These are phyloP conservation scores for Drosophila villosipedis DNA, from an alignment of 2,888 invertebrate genomes.

Conservation along the genomic window DNA sequence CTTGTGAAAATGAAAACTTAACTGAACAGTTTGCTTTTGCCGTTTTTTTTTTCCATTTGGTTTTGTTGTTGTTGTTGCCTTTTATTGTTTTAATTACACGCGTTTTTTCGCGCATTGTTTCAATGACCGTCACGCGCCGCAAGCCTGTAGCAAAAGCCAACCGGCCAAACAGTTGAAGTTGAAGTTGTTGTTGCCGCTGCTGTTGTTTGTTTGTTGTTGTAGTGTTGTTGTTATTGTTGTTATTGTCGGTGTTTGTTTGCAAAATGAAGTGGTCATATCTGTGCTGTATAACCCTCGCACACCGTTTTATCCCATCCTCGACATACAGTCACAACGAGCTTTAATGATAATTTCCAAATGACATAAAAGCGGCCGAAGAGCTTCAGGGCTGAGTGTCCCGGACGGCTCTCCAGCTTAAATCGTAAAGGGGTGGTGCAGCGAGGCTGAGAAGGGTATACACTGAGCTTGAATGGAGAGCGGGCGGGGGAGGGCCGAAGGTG, in stretches of 20 bases:
- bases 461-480: neutral
- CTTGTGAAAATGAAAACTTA: constrained; percentile 78
- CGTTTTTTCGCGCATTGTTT: constrained; percentile 77
- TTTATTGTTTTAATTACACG: constrained; percentile 78
- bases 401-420: neutral
- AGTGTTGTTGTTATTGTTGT: constrained; percentile 23
- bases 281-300: constrained; percentile 10
- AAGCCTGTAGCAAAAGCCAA: constrained; percentile 48
- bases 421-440: no score
- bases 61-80: constrained; percentile 49
- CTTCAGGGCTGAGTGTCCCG: constrained; percentile 31
- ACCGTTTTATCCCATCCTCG: neutral
- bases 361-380: constrained; percentile 63
- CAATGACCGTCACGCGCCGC: constrained; percentile 76
- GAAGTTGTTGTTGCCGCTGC: constrained; percentile 21
- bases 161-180: constrained; percentile 49
- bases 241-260: constrained; percentile 55
- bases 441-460: neutral
- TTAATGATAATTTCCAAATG: constrained; percentile 78
- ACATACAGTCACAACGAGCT: constrained; percentile 33
- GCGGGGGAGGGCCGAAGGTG: neutral
- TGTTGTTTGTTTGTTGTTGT: constrained; percentile 2
- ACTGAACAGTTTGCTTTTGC: constrained; percentile 66
- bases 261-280: constrained; percentile 77
- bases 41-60: constrained; percentile 13